Evolutionary conservation across 2,113 vertebrate species (phyloP), one percentile per base, ranked within the genome.

Genomic region (Carassius carassius): DNA sequence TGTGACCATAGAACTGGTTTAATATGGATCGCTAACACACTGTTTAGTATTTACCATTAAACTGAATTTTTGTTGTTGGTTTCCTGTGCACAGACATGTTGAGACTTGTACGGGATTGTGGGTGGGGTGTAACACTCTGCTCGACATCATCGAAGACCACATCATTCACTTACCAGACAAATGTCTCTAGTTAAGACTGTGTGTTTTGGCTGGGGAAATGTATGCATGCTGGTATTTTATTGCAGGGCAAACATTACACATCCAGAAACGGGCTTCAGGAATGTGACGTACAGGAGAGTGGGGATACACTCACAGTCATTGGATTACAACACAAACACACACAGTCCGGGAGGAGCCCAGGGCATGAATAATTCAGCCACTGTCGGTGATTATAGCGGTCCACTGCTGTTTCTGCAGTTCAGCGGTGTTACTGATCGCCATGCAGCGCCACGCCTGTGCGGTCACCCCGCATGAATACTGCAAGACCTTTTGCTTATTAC

Each of bases 321-420:
- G 72, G 29, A 58, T 83, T 35, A 35, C 62, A 62, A 41, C 35
- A 79, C 41, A 74, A 63, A 82, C 65, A 54, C 41, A 51, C 44
- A 51, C 23, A 73, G n/a, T 32, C 77, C 44, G 17, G 23, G 82
- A 47, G 70, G 60, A 80, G 41, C n/a, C 58, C 79, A 2, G 44
- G 11, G 25, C 58, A 78, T 82, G 75, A 82, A 87, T 85, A 78
- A 85, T 87, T 85, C n/a, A 82, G 82, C 70, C 85, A 60, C 37
- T 25, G 72, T 72, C 44, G 41, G 69, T 21, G 54, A 56, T 80
- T 51, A 51, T 79, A 70, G 70, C 54, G 65, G 56, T 19, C 25
- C 76, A 44, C 78, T 75, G 72, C 70, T 67, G 56, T 78, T 82
- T 51, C 54, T 78, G 29, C 54, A 11, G 21, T 49, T 74, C 60